phyloP scores from a whole-genome alignment of 37 sponge, comb jelly and placozoan genomes.

The Eunapius fragilis region DNA sequence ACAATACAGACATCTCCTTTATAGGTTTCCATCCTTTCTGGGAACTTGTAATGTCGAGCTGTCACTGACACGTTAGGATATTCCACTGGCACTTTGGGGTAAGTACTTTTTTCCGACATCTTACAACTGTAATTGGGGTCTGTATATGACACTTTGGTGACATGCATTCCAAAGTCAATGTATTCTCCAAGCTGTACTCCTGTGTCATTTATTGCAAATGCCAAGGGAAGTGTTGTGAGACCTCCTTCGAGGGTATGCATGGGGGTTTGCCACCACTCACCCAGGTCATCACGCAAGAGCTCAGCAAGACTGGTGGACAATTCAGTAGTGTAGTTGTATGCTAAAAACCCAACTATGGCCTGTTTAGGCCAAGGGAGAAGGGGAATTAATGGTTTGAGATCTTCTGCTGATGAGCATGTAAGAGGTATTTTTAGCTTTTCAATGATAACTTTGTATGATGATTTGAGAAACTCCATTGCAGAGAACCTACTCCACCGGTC shows the following conservation, averaged over 20 bases:
- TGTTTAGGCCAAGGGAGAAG: slow-evolving; percentile 49
- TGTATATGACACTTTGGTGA: slow-evolving; percentile 9
- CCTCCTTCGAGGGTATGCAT: slow-evolving; percentile 44
- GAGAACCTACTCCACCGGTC: no score
- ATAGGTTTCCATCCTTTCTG: neutral
- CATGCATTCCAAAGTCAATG: slow-evolving; percentile 10
- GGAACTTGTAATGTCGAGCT: slow-evolving; percentile 5
- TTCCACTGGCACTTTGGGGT: no score
- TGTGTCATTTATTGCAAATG: slow-evolving; percentile 4
- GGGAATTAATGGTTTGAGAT: neutral
- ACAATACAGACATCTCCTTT: slow-evolving; percentile 20
- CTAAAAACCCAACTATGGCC: slow-evolving; percentile 22
- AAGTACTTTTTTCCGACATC: neutral
- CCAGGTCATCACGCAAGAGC: slow-evolving; percentile 37
- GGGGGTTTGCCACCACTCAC: slow-evolving; percentile 11
- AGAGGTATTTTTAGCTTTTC: no score
- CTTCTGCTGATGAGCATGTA: neutral
- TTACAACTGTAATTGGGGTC: no score
- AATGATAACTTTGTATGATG: no score
- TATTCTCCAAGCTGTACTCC: neutral
- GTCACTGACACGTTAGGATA: neutral
- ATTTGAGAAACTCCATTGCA: no score
- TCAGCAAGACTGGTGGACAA: slow-evolving; percentile 23
- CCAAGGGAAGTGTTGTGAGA: slow-evolving; percentile 12
- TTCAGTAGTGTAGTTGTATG: slow-evolving; percentile 8